phyloP scores from a whole-genome alignment of 2,113 vertebrate genomes.

The Sigmodon hispidus region DNA sequence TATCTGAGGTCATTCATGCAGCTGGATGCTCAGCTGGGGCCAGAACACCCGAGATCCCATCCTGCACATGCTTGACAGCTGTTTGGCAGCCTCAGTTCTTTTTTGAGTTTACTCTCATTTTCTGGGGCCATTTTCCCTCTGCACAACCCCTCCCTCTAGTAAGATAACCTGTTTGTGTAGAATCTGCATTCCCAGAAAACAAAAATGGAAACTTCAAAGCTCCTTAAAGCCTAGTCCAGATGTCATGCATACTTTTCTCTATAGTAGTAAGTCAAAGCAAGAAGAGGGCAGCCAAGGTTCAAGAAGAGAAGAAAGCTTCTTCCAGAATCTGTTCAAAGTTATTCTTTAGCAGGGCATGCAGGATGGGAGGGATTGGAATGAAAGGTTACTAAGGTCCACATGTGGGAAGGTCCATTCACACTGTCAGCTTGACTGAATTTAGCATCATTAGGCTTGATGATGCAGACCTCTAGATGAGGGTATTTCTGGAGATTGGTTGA shows the following conservation, averaged over 20 bases:
- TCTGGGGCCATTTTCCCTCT: neutral
- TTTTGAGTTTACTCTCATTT: neutral
- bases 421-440: neutral
- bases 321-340: neutral
- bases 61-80: neutral
- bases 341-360: neutral
- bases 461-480: neutral
- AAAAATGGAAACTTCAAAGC: neutral
- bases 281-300: neutral
- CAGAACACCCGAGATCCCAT: neutral
- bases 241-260: neutral
- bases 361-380: neutral
- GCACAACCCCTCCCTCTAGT: neutral
- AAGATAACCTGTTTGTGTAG: neutral
- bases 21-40: neutral
- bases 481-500: neutral
- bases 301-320: neutral
- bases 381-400: neutral
- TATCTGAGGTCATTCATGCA: neutral
- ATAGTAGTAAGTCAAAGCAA: neutral
- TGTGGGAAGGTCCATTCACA: neutral
- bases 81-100: neutral
- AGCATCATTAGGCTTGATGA: neutral
- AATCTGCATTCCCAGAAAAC: neutral
- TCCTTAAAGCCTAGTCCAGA: neutral